phyloP scores from a whole-genome alignment of 2,888 invertebrate species.

The Julus scanicus region DNA sequence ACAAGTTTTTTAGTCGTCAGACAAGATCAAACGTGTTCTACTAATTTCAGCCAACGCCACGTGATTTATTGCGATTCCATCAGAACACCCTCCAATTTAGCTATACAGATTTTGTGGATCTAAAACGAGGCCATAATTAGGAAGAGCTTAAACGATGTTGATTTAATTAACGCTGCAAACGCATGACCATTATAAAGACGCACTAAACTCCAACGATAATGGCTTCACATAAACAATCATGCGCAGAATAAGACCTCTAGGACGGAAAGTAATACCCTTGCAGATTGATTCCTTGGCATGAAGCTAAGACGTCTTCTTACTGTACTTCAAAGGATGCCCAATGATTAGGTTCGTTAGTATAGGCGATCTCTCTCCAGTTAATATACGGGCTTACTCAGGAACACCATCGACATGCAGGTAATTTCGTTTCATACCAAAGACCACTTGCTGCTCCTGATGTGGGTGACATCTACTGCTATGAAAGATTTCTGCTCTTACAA shows the following conservation, averaged over 20 bases:
- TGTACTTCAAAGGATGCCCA: constrained; percentile 12
- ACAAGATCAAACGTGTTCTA: background rate
- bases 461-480: background rate
- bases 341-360: constrained; percentile 38
- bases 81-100: background rate
- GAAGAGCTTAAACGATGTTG: constrained; percentile 47
- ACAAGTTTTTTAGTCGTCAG: too few relatives aligned
- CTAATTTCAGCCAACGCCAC: background rate
- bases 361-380: background rate
- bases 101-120: constrained; percentile 4
- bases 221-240: constrained; percentile 2
- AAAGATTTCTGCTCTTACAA: background rate
- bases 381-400: background rate
- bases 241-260: constrained; percentile 4
- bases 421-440: constrained; percentile 6
- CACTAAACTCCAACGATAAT: constrained; percentile 29
- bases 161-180: constrained; percentile 36
- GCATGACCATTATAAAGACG: background rate
- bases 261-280: constrained; percentile 1
- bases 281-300: background rate
- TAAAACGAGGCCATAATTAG: constrained; percentile 36
- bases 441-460: background rate
- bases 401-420: constrained; percentile 1
- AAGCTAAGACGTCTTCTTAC: constrained; percentile 8
- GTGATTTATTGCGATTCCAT: background rate